Evolutionary conservation across 2,797 vertebrate species (phyloP), one percentile per base, ranked within the genome.

Genomic region (Eulemur rubriventer): DNA sequence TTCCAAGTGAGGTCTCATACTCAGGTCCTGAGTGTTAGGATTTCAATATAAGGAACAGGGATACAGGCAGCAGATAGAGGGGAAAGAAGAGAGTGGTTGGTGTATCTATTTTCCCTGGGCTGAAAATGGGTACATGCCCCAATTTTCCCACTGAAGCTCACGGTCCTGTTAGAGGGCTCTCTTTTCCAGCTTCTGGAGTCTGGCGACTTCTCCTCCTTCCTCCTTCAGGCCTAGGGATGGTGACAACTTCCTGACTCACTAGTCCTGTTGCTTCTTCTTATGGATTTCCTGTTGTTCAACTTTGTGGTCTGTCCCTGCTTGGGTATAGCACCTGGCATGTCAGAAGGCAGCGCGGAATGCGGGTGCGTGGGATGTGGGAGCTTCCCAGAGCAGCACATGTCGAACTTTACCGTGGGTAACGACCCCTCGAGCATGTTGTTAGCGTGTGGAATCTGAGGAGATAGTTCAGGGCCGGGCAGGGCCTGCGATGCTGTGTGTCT

Each of bases 301-400:
- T 55, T 57, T 48, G 55, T 41, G 4, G 20, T 2, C 0, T 35
- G 16, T 7, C 46, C 63, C 67, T 81, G 0, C 18, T n/a, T 43
- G 41, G 43, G n/a, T n/a, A 2, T 2, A 38, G 3, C 20, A 3
- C 24, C 35, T 81, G 16, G 3, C 0, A 0, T 12, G 14, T 38
- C n/a, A 57, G 48, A n/a, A 48, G 38, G 46, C 2, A 52, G 22
- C 59, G 22, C 33, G 13, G 11, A 41, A 35, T 6, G 0, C 26
- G 7, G 20, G 2, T 22, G 59, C 0, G 0, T 18, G 43, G 57
- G 65, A 46, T 7, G 10, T 17, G 0, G 24, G 0, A 17, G 46
- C 18, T 55, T 41, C 52, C 1, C 0, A 46, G 50, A 80, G 30
- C 26, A 16, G 1, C 3, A 0, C 3, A 0, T n/a, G 48, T 33